phyloP scores from a whole-genome alignment of 2,888 invertebrate genomes.

The Drosophila mimetica region DNA sequence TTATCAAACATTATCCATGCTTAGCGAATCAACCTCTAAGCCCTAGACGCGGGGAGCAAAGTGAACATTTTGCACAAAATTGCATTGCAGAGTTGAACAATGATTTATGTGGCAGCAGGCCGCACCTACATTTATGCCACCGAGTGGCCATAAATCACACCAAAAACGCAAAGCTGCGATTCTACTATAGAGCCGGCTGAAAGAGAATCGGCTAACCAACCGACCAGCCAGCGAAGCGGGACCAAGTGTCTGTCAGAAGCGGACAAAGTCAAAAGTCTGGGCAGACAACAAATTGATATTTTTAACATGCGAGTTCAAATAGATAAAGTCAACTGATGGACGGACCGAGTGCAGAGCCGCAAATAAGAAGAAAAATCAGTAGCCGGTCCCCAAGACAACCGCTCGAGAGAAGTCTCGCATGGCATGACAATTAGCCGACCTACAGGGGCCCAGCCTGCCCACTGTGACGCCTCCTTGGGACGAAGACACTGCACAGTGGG shows the following conservation, averaged over 20 bases:
- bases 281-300: slow-evolving; percentile 76
- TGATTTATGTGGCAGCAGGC: slow-evolving; percentile 74
- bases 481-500: slow-evolving; percentile 56
- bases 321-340: slow-evolving; percentile 79
- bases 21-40: slow-evolving; percentile 14
- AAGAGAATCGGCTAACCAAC: slow-evolving; percentile 7
- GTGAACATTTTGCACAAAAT: slow-evolving; percentile 50
- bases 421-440: slow-evolving; percentile 76
- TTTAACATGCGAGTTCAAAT: slow-evolving; percentile 78
- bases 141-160: slow-evolving; percentile 76
- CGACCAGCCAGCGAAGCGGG: slow-evolving; percentile 10
- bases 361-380: slow-evolving; percentile 74
- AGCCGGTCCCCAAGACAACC: slow-evolving; percentile 55
- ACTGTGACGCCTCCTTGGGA: slow-evolving; percentile 71
- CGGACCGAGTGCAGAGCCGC: slow-evolving; percentile 61
- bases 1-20: slow-evolving; percentile 36
- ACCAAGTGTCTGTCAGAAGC: slow-evolving; percentile 42
- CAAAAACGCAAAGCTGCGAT: slow-evolving; percentile 63
- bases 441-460: slow-evolving; percentile 50
- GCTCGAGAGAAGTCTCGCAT: slow-evolving; percentile 64
- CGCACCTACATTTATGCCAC: slow-evolving; percentile 78
- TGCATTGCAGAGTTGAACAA: slow-evolving; percentile 67
- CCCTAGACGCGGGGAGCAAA: slow-evolving; percentile 30
- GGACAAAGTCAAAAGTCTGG: slow-evolving; percentile 34
- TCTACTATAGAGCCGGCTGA: slow-evolving; percentile 39